Evolutionary conservation across 2,113 vertebrate genomes (phyloP).

Genomic region (Osmerus eperlanus): DNA sequence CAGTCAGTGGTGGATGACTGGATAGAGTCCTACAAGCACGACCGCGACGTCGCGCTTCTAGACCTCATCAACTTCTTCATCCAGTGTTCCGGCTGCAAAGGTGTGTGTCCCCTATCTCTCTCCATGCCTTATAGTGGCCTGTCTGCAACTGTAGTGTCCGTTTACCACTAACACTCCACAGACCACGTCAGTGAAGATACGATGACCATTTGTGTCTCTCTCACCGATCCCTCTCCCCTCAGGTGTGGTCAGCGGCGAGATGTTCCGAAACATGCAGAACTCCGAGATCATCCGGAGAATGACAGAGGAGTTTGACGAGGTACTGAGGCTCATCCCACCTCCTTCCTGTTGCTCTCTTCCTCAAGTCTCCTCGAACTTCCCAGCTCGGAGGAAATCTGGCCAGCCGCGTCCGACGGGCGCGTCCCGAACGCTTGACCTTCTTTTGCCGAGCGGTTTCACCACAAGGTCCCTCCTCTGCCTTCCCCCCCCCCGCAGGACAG

Average conservation of each 20-base stretch:
- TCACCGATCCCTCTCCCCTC: constrained; percentile 18
- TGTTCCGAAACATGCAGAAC: constrained; percentile 99
- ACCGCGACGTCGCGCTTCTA: constrained; percentile 93
- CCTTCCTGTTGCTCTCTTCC: neutral
- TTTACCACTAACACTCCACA: neutral
- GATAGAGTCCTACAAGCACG: constrained; percentile 98
- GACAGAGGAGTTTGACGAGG: constrained; percentile 99
- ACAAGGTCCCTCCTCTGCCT: constrained; percentile 7
- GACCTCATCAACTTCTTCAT: constrained; percentile 99
- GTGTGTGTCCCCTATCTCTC: constrained; percentile 65
- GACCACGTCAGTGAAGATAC: neutral
- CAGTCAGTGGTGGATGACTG: constrained; percentile 99
- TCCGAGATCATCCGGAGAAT: constrained; percentile 99
- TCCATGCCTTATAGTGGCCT: neutral
- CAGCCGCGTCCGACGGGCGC: neutral
- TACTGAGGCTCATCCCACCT: constrained; percentile 52
- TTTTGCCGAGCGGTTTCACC: neutral
- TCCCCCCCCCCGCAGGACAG: constrained; percentile 81
- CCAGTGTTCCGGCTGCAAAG: constrained; percentile 99
- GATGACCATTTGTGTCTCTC: constrained; percentile 3
- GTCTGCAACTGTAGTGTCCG: neutral
- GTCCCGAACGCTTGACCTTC: too few species aligned
- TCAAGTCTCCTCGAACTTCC: neutral
- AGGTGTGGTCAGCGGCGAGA: constrained; percentile 97
- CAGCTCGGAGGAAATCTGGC: neutral